Evolutionary conservation across 2,888 invertebrate species (phyloP), one percentile per base, ranked within the genome.

Genomic region (Oscheius sp.): DNA sequence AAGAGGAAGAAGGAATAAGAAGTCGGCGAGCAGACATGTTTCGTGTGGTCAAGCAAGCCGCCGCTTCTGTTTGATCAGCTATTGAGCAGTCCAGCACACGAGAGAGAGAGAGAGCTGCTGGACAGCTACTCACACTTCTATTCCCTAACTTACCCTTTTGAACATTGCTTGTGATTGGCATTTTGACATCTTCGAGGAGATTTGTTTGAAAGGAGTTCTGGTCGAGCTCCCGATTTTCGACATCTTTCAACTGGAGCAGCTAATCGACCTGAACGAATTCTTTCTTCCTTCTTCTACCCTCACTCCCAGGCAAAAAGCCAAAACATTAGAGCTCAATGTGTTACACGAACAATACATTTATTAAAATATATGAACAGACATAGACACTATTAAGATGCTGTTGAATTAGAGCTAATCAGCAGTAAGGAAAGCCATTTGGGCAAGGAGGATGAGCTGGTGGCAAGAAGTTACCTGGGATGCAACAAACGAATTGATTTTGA

Each of bases 401-500:
- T 17, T 10, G 37, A 10, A 37, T 37, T 10, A 37, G 8, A 37
- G 37, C 25, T 48, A 20, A 4, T 5, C 20, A 61, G 45, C 61
- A 61, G 45, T 61, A 61, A 31, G 52, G 65, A 50, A 39, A 53
- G 39, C 52, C 52, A 34, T 34, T 52, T 1, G 31, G 53, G 25
- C 53, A 65, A 8, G 65, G 37, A n/a, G n/a, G n/a, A 6, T 31
- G 15, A 23, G 61, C n/a, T 2, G 42, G n/a, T 15, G 42, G 61
- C 25, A 39, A 25, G 31, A 33, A 42, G 20, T 39, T 66, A 66
- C 66, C 68, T 23, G 68, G 68, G 10, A 68, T 34, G 12, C 68
- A 68, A 52, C 68, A 68, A 25, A 68, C 58, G 29, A 68, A 68
- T 33, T 68, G 68, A 15, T 68, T 45, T 23, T 42, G 61, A 33